Evolutionary conservation across 2,113 vertebrate species (phyloP).

Genomic region (Brachyhypopomus gauderio): DNA sequence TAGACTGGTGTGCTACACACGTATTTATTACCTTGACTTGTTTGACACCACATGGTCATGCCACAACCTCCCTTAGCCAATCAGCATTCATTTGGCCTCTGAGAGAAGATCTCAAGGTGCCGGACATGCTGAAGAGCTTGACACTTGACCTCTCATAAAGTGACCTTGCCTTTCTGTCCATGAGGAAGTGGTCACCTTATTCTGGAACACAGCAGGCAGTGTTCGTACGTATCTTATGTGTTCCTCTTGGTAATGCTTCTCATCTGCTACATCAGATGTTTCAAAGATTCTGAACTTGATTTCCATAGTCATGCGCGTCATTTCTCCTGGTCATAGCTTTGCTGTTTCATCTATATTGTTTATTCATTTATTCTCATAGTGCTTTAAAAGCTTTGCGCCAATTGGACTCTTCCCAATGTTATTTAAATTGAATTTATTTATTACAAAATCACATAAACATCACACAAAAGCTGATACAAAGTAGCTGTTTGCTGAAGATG

Average conservation of each 20-base stretch:
- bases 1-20: constrained; percentile 12
- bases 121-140: neutral
- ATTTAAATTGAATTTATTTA: neutral
- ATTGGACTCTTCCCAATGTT: neutral
- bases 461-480: neutral
- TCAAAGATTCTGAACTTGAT: neutral
- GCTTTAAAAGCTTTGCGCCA: neutral
- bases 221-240: neutral
- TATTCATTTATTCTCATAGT: neutral
- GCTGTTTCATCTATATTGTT: neutral
- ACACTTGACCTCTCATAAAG: constrained; percentile 10
- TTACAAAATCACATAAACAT: constrained; percentile 4
- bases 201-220: neutral
- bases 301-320: neutral
- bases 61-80: constrained; percentile 47
- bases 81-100: constrained; percentile 38
- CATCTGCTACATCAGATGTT: neutral
- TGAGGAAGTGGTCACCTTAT: neutral
- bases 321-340: neutral
- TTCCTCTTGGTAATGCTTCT: neutral
- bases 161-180: constrained; percentile 1
- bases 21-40: constrained; percentile 27
- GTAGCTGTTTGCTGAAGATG: constrained; percentile 1
- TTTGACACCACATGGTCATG: constrained; percentile 37
- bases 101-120: neutral